These are phyloP conservation scores for Entomyzon cyanotis DNA, from an alignment of 2,113 vertebrate species.

Conservation along the genomic window DNA sequence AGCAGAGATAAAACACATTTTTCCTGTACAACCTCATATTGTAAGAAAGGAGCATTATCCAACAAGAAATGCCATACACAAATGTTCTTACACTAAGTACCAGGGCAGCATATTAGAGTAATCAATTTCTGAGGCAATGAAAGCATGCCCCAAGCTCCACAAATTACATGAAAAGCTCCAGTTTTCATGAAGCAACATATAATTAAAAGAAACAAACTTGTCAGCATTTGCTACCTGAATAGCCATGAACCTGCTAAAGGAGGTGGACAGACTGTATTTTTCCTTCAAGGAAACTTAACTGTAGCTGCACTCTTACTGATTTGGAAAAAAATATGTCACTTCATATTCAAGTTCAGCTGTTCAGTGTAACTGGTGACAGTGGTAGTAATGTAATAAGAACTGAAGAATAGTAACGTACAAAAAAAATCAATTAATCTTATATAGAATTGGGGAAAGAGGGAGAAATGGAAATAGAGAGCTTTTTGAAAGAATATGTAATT, in stretches of 20 bases:
- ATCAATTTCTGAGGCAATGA: not conserved
- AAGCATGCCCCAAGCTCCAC: not conserved
- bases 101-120: not conserved
- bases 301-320: not conserved
- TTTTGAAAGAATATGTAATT: not conserved
- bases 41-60: not conserved
- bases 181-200: not conserved
- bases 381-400: not conserved
- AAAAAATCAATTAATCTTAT: not conserved
- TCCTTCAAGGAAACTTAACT: not conserved
- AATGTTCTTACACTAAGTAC: not conserved
- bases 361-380: not conserved
- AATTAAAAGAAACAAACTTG: constrained; percentile 21
- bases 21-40: not conserved
- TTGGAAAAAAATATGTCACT: not conserved
- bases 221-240: not conserved
- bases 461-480: not conserved
- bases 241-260: not conserved
- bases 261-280: not conserved
- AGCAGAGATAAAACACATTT: not conserved
- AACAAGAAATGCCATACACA: not conserved
- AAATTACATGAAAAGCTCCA: not conserved
- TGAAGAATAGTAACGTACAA: not conserved
- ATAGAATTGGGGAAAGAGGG: not conserved
- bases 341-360: not conserved